These are phyloP conservation scores for Phortica okadai DNA, from an alignment of 2,888 invertebrate species.

Conservation along the genomic window DNA sequence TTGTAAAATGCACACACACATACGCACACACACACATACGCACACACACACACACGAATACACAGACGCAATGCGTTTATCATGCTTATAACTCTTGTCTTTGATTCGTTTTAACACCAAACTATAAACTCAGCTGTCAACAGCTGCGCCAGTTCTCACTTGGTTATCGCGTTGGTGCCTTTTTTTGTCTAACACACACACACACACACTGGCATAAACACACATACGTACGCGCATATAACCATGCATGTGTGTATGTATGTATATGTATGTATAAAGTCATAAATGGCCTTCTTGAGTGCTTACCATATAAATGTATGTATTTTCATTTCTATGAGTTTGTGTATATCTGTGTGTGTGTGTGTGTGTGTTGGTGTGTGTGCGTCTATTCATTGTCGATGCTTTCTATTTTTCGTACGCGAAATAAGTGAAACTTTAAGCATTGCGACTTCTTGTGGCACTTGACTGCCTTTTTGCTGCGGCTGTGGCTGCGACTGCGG, in stretches of 20 bases:
- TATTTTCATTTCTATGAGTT: too few relatives aligned
- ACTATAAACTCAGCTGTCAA: constrained; percentile 28
- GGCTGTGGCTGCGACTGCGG: constrained; percentile 43
- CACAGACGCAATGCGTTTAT: constrained; percentile 32
- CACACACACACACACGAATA: background rate
- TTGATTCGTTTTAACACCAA: constrained; percentile 17
- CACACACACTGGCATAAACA: background rate
- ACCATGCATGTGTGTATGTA: background rate
- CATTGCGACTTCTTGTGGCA: too few relatives aligned
- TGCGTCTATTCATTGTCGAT: too few relatives aligned
- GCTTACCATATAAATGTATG: too few relatives aligned
- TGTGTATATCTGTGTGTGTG: too few relatives aligned
- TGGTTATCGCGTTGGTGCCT: constrained; percentile 46
- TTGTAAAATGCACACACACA: constrained; percentile 47
- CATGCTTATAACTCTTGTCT: constrained; percentile 18
- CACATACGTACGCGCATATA: background rate
- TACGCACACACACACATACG: background rate
- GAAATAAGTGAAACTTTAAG: too few relatives aligned
- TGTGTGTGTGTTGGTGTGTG: too few relatives aligned
- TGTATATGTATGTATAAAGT: background rate
- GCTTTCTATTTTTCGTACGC: too few relatives aligned
- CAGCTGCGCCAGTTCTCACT: constrained; percentile 54
- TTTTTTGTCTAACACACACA: background rate
- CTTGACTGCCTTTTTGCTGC: background rate
- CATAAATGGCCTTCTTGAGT: too few relatives aligned